phyloP scores from a whole-genome alignment of 1,140 invertebrate genomes.

The Drosophila setifemur region DNA sequence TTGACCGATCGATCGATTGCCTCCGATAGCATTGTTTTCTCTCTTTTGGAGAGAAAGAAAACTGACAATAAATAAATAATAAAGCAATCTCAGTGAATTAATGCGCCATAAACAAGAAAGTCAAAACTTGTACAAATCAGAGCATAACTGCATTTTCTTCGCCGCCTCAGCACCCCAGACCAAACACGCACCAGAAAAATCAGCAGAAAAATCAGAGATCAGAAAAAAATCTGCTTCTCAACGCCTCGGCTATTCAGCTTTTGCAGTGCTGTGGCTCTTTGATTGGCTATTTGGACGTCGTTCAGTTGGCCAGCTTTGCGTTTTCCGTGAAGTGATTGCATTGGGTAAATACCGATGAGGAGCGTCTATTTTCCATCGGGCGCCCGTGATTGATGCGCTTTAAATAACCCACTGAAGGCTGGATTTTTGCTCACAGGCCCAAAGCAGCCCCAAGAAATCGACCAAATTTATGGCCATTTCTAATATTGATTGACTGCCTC shows the following conservation, averaged over 20 bases:
- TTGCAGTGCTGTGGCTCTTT: neutral
- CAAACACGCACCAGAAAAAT: slow-evolving; percentile 48
- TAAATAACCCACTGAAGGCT: slow-evolving; percentile 62
- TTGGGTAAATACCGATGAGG: slow-evolving; percentile 12
- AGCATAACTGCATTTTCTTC: slow-evolving; percentile 82
- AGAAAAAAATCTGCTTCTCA: slow-evolving; percentile 3
- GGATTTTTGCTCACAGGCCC: slow-evolving; percentile 61
- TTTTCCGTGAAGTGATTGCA: slow-evolving; percentile 65
- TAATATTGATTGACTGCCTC: slow-evolving; percentile 50
- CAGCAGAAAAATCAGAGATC: too few relatives aligned
- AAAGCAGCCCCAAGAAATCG: slow-evolving; percentile 40
- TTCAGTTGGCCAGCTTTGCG: slow-evolving; percentile 34
- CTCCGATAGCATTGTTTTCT: slow-evolving; percentile 44
- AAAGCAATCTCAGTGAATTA: slow-evolving; percentile 75
- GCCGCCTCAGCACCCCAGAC: slow-evolving; percentile 57
- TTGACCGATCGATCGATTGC: slow-evolving; percentile 27
- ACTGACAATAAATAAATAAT: slow-evolving; percentile 78
- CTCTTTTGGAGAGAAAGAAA: slow-evolving; percentile 51
- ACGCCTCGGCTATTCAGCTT: neutral
- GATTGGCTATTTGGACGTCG: neutral
- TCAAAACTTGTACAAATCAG: slow-evolving; percentile 82
- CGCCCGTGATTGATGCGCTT: slow-evolving; percentile 69
- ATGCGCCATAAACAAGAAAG: slow-evolving; percentile 82
- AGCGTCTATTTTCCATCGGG: slow-evolving; percentile 5
- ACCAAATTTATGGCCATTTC: slow-evolving; percentile 48